Conservation (phyloP, 2,113 vertebrate genomes). For the Eonycteris spelaea region DNA sequence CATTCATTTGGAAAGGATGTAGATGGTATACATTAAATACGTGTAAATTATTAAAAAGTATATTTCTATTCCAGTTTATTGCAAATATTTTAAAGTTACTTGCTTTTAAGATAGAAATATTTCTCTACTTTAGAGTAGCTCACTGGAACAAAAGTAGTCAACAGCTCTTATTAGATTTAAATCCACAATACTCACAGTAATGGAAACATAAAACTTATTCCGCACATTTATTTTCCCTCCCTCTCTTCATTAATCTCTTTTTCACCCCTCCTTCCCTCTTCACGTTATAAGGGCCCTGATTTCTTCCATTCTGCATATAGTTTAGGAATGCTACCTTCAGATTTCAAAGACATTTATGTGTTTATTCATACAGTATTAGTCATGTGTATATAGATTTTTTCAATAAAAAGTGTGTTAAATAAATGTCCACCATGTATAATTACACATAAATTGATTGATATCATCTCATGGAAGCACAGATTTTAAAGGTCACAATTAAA, state of each 20-base stretch:
- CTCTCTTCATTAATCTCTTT: neutral
- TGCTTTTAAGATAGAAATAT: neutral
- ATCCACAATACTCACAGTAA: neutral
- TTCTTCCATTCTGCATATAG: neutral
- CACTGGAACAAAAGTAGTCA: neutral
- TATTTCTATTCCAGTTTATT: neutral
- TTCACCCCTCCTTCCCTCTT: neutral
- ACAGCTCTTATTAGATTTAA: neutral
- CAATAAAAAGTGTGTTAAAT: neutral
- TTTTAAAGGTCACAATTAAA: conserved; percentile 61
- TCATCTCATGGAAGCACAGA: neutral
- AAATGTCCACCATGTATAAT: neutral
- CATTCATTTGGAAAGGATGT: neutral
- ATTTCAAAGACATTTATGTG: neutral
- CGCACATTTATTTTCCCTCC: neutral
- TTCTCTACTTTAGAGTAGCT: neutral
- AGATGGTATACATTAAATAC: neutral
- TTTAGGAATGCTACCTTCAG: neutral
- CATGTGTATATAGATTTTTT: neutral
- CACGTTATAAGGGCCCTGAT: neutral
- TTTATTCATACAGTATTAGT: neutral
- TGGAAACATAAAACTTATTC: neutral
- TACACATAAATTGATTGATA: neutral
- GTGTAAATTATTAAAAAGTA: neutral
- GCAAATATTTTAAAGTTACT: neutral